Evolutionary conservation across 2,888 invertebrate species (phyloP), one percentile per base, ranked within the genome.

Genomic region (Stenodera caucasica): DNA sequence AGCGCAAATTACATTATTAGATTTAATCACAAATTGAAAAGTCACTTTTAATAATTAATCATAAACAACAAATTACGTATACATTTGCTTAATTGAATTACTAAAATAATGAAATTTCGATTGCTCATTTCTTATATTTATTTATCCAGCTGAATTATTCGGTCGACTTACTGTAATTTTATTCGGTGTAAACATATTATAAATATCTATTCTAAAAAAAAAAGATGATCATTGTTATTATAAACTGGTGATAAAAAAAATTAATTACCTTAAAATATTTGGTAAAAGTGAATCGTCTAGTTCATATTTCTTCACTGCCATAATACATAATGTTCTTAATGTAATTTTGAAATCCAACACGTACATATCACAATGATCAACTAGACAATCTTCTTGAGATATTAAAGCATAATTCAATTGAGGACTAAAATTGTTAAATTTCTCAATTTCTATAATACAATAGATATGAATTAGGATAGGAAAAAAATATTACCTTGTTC

Each of bases 321-420:
- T 80, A 67, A 91, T 86, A 74, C 89, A 84, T 54, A 93, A 81
- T 0, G 90, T 91, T 77, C 88, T 90, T 45, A 94, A 81, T 4
- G 87, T 84, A 1, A 92, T 91, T 61, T 84, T 82, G 80, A 92
- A 90, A 78, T 95, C 94, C 62, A 95, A 81, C 12, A 95, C 85
- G 78, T 91, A 88, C 67, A 93, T 85, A 78, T 95, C 95, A 77
- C 90, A 89, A 74, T 92, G 91, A 77, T 94, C 94, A 68, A 90
- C 85, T 23, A 94, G 79, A 58, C 55, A 35, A 32, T 65, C 62
- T 18, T 65, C 63, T 35, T 55, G 40, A 29, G 53, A 14, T 57
- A 51, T 50, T 12, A 50, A 35, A 15, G 51, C 9, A 30, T 29
- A 65, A 32, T 58, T 56, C 14, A 67, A 56, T 58, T 70, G 65